Conservation (phyloP, 2,113 vertebrate species). For the Neopipo cinnamomea region DNA sequence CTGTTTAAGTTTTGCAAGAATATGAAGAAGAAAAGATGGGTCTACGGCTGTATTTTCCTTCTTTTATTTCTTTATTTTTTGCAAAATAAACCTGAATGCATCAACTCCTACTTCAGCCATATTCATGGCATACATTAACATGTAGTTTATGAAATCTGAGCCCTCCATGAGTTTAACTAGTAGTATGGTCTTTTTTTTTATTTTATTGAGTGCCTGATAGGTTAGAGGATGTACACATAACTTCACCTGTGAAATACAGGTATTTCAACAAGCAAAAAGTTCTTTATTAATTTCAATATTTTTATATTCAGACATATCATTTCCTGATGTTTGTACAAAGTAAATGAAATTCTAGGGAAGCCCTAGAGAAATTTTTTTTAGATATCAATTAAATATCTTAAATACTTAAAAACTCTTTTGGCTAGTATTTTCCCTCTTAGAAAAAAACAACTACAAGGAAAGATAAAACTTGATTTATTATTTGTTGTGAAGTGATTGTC, state of each 20-base stretch:
- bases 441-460: constrained; percentile 39
- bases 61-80: neutral
- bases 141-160: neutral
- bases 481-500: constrained; percentile 74
- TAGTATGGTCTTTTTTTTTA: neutral
- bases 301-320: neutral
- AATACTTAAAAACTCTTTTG: constrained; percentile 1
- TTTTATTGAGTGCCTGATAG: neutral
- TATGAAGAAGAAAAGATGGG: neutral
- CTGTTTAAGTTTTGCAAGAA: neutral
- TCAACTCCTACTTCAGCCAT: neutral
- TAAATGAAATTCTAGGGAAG: neutral
- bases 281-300: neutral
- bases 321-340: neutral
- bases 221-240: neutral
- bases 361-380: neutral
- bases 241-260: neutral
- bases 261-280: neutral
- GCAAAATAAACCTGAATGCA: neutral
- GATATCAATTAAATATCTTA: constrained; percentile 50
- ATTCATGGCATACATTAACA: neutral
- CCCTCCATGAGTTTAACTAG: neutral
- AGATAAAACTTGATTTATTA: constrained; percentile 64
- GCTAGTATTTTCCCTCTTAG: constrained; percentile 37
- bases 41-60: neutral